Evolutionary conservation across 2,797 vertebrate species (phyloP).

Genomic region (Liasis olivaceus): DNA sequence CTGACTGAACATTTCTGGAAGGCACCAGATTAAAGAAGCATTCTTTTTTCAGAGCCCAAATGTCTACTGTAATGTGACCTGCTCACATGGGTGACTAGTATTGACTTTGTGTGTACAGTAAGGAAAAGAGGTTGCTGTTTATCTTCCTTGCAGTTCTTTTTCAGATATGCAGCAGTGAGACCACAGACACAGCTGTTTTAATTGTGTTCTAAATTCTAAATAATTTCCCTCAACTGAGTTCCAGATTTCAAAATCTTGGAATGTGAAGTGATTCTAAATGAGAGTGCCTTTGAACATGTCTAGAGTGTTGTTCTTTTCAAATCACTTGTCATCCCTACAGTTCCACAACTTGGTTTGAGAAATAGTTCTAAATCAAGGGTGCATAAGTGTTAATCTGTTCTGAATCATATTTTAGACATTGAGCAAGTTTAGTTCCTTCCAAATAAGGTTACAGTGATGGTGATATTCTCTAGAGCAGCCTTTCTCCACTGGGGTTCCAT

Average conservation of each 20-base stretch:
- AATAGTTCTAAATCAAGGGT: neutral
- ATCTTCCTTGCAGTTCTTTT: neutral
- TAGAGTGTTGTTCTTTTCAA: neutral
- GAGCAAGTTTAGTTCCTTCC: neutral
- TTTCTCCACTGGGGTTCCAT: neutral
- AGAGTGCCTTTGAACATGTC: neutral
- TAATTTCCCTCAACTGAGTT: neutral
- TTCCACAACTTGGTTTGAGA: neutral
- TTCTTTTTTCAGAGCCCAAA: neutral
- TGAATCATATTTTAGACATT: neutral
- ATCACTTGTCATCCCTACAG: too few relatives aligned
- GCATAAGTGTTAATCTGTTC: neutral
- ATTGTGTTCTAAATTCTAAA: neutral
- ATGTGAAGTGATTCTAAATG: neutral
- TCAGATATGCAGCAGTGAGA: neutral
- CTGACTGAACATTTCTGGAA: neutral
- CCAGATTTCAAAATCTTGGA: neutral
- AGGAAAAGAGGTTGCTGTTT: neutral
- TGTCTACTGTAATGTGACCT: neutral
- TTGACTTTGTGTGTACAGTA: neutral
- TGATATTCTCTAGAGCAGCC: neutral
- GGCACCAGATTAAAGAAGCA: too few relatives aligned
- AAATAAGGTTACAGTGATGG: neutral
- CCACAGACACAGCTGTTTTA: neutral
- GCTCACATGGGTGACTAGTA: neutral